These are phyloP conservation scores for Chloroclysta siterata DNA, from an alignment of 2,888 invertebrate genomes.

Conservation along the genomic window DNA sequence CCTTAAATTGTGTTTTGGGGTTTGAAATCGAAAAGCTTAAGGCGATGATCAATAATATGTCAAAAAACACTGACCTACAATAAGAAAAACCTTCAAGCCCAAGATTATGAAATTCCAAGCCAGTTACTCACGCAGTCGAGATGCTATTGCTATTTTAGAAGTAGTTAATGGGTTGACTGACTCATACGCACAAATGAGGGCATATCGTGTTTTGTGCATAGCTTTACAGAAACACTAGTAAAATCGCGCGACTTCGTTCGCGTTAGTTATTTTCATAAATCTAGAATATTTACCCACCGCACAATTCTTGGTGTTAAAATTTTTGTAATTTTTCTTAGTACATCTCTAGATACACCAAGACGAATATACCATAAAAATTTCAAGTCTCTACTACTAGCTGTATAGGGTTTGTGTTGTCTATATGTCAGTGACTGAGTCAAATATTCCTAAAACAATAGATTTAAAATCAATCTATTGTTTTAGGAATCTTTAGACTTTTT, in stretches of 20 bases:
- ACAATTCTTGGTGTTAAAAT: too few relatives aligned
- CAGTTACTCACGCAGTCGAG: slow-evolving; percentile 50
- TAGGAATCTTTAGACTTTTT: too few relatives aligned
- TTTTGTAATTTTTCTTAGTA: too few relatives aligned
- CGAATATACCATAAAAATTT: too few relatives aligned
- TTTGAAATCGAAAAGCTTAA: background rate
- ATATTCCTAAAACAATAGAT: too few relatives aligned
- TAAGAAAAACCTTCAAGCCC: slow-evolving; percentile 37
- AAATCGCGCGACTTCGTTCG: background rate
- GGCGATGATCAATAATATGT: slow-evolving; percentile 1
- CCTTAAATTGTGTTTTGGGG: background rate
- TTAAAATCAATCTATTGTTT: too few relatives aligned
- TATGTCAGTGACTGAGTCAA: too few relatives aligned
- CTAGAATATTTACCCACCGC: too few relatives aligned
- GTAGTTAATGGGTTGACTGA: slow-evolving; percentile 44
- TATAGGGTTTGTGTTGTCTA: too few relatives aligned
- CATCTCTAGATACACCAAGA: too few relatives aligned
- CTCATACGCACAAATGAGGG: slow-evolving; percentile 29
- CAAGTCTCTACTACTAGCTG: too few relatives aligned
- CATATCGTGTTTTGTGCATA: slow-evolving; percentile 16
- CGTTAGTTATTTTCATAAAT: too few relatives aligned
- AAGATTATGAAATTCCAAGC: slow-evolving; percentile 47
- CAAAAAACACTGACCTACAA: slow-evolving; percentile 34
- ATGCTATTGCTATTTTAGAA: slow-evolving; percentile 59
- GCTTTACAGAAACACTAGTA: background rate